Percentiles rank a stretch among this genome's conserved stretches.
phyloP scores from a whole-genome alignment of 2,113 vertebrate genomes.

The Psammodynastes pulverulentus region DNA sequence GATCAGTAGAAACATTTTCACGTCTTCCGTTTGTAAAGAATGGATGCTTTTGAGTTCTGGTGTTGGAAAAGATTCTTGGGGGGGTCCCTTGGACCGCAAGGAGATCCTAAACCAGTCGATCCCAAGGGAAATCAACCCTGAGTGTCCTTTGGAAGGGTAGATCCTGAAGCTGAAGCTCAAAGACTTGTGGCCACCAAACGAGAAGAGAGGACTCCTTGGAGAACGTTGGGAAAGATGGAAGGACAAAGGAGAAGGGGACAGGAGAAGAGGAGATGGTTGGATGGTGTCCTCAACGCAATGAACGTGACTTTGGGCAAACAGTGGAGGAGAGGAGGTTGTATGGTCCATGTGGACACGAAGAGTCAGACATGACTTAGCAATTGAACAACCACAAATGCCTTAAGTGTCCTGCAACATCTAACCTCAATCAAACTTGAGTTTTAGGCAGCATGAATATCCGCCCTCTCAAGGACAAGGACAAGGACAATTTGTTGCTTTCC shows the following conservation, averaged over 20 bases:
- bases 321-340: background rate
- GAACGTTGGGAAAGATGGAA: background rate
- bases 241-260: background rate
- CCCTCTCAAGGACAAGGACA: background rate
- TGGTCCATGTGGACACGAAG: background rate
- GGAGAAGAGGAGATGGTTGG: background rate
- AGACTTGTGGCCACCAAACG: too few relatives aligned
- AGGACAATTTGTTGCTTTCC: background rate
- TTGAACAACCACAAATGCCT: background rate
- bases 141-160: too few relatives aligned
- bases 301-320: background rate
- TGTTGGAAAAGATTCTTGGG: too few relatives aligned
- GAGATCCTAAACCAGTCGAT: too few relatives aligned
- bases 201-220: too few relatives aligned
- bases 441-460: too few relatives aligned
- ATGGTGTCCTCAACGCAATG: background rate
- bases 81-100: too few relatives aligned
- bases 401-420: background rate
- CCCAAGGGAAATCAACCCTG: too few relatives aligned
- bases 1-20: background rate
- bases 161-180: too few relatives aligned
- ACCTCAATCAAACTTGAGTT: background rate
- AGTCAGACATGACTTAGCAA: background rate
- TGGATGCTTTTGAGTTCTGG: background rate
- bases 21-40: background rate